Conservation (phyloP, 2,113 vertebrate species). For the Sinocyclocheilus grahami region DNA sequence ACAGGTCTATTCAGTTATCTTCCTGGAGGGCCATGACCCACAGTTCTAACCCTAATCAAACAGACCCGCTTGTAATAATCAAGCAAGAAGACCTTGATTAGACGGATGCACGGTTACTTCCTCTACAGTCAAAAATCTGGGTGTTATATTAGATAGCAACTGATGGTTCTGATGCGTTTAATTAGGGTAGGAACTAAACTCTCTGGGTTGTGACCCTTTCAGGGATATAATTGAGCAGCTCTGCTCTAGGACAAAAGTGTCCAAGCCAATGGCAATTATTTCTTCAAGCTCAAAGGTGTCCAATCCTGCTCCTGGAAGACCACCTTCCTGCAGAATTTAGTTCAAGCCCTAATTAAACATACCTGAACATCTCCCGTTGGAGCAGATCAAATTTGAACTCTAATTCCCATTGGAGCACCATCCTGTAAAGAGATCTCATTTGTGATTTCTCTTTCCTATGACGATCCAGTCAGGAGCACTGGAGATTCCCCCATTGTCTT, state of each 20-base stretch:
- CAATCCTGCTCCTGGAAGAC: not conserved
- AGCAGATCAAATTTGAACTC: not conserved
- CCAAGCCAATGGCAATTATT: not conserved
- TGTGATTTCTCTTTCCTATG: not conserved
- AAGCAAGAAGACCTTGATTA: not conserved
- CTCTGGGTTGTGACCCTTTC: not conserved
- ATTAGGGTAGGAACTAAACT: not conserved
- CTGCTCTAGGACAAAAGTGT: not conserved
- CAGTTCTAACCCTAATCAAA: not conserved
- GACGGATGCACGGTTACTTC: too few relatives aligned
- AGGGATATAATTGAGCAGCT: not conserved
- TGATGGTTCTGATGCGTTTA: not conserved
- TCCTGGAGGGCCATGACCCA: not conserved
- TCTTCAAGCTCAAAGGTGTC: not conserved
- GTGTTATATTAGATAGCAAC: too few relatives aligned
- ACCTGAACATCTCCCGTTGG: not conserved
- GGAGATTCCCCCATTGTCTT: not conserved
- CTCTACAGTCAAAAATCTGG: too few relatives aligned
- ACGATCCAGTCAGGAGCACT: conserved; percentile 1
- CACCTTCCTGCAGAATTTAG: not conserved
- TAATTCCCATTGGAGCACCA: too few relatives aligned
- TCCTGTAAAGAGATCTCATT: not conserved
- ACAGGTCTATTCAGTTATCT: not conserved
- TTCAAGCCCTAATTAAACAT: not conserved
- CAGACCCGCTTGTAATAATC: not conserved